phyloP scores from a whole-genome alignment of 2,113 vertebrate species.

The Pseudorhombus dupliciocellatus region DNA sequence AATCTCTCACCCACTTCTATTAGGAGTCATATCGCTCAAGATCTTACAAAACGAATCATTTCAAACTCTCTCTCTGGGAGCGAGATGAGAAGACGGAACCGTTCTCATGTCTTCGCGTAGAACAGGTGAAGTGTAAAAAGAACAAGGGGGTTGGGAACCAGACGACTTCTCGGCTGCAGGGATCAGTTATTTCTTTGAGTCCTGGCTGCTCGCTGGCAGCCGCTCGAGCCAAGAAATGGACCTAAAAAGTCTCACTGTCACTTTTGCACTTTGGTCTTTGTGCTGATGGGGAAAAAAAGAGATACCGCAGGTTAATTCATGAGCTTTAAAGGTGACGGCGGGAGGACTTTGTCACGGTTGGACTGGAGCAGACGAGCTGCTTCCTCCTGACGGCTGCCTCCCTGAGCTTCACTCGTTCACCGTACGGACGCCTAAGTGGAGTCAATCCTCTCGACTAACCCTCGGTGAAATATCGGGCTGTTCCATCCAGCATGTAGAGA shows the following conservation, averaged over 20 bases:
- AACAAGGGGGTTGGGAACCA: neutral
- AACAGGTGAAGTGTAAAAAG: slow-evolving; percentile 4
- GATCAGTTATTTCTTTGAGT: neutral
- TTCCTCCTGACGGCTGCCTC: neutral
- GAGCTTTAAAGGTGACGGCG: neutral
- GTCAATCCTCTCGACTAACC: neutral
- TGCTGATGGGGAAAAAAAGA: neutral
- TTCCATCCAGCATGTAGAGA: neutral
- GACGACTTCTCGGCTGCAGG: slow-evolving; percentile 3
- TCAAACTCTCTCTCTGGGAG: too few species aligned
- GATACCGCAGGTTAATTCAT: too few species aligned
- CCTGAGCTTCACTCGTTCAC: neutral
- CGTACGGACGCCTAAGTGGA: neutral
- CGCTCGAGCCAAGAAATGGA: neutral
- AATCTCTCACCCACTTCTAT: neutral
- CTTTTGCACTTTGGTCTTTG: neutral
- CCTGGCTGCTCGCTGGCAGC: neutral
- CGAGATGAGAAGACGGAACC: neutral
- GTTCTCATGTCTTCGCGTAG: neutral
- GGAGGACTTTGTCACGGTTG: neutral
- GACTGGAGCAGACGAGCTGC: neutral
- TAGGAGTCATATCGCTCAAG: neutral
- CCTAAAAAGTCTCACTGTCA: neutral
- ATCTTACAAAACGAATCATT: neutral
- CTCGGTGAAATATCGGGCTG: neutral